Evolutionary conservation across 2,797 vertebrate species (phyloP).

Genomic region (Novumbra hubbsi): DNA sequence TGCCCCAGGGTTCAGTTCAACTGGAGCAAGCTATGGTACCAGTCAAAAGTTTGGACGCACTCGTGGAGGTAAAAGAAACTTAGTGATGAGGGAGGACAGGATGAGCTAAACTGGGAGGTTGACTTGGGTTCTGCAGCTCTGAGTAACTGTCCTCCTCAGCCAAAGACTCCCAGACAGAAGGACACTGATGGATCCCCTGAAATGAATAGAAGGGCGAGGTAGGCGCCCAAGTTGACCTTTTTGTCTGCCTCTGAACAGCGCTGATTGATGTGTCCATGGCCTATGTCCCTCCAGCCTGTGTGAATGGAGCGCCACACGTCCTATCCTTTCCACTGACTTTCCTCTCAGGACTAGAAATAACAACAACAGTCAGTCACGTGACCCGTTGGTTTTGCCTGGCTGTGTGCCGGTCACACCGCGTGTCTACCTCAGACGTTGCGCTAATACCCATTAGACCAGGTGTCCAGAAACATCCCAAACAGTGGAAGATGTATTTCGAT

Average conservation of each 20-base stretch:
- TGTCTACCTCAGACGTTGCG: not conserved
- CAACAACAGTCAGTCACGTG: not conserved
- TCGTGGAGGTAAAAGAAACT: not conserved
- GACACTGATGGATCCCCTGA: not conserved
- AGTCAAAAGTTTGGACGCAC: too few relatives aligned
- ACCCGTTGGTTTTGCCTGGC: not conserved
- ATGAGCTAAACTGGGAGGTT: not conserved
- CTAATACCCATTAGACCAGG: not conserved
- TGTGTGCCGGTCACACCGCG: not conserved
- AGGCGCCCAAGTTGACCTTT: not conserved
- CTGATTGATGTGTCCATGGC: not conserved
- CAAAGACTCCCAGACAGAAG: not conserved
- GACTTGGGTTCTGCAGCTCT: not conserved
- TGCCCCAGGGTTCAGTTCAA: too few relatives aligned
- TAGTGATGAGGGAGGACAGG: not conserved
- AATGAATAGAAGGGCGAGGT: conserved; percentile 24
- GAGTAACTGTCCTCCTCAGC: not conserved
- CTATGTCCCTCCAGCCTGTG: not conserved
- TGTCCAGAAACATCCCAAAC: not conserved
- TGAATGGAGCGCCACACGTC: not conserved
- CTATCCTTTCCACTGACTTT: not conserved
- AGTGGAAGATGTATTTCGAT: not conserved
- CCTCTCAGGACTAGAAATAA: not conserved
- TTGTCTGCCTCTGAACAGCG: not conserved
- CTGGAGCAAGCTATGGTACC: too few relatives aligned